Evolutionary conservation across 2,888 invertebrate genomes (phyloP), one percentile per base, ranked within the genome.

Genomic region (Penaeus monodon): DNA sequence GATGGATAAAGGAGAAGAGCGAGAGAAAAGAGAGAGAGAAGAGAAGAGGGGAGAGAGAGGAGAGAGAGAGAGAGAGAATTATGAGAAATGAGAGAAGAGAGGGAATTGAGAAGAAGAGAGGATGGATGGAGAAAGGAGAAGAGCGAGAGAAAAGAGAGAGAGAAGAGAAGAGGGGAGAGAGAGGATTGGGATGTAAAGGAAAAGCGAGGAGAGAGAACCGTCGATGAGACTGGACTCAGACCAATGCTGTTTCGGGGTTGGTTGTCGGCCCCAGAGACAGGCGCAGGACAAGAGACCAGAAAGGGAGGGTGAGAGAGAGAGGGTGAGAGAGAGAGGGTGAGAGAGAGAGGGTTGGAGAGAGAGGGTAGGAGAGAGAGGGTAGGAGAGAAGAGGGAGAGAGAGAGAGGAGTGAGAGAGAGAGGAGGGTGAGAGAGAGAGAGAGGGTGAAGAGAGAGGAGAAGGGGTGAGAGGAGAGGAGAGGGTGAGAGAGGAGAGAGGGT

Each of bases 191-290:
- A n/a, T n/a, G n/a, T n/a, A n/a, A n/a, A n/a, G n/a, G n/a, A n/a
- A n/a, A 49, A 29, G 24, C 3, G 33, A 10, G 33, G n/a, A 33
- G 29, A 29, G 6, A 4, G 38, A 4, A 12, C 38, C 57, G 17
- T 27, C n/a, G 27, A 4, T 27, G 29, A 57, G 27, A 27, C 49
- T 77, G 24, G 14, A n/a, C 29, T 83, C 83, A 66, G 66, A 83
- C 77, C 74, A 29, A 83, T 83, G 65, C 83, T 49, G 38, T 44
- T 6, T 44, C 38, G 38, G 38, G 38, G 38, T 44, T 7, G 38
- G 38, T 44, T 44, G 38, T 44, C 38, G 7, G 38, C 38, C 38
- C 7, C 38, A 44, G 38, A 44, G 38, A 44, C 38, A 44, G 38
- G 38, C 38, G 38, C 38, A 44, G 38, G 38, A 44, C 38, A 44